A percentile compares a stretch with the other conserved stretches of the same genome.
Conservation (phyloP, 2,797 vertebrate genomes). For the Onychomys leucogaster region DNA sequence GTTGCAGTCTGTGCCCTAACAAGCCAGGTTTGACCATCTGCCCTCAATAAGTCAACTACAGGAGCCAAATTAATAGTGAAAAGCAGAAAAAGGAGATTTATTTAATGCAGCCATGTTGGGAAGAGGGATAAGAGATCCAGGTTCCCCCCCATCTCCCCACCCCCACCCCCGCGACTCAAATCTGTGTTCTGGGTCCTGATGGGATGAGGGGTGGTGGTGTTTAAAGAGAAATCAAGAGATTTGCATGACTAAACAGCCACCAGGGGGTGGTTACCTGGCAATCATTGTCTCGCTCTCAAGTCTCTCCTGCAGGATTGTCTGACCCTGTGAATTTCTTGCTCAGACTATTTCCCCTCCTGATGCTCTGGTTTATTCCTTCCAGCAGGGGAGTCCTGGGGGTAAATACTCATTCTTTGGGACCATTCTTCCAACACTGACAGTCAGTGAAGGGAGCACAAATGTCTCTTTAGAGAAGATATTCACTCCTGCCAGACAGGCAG, state of each 20-base stretch:
- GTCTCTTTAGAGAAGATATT: neutral
- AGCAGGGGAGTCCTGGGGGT: neutral
- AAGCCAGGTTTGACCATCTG: neutral
- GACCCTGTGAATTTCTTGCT: neutral
- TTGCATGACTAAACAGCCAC: neutral
- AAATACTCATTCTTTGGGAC: neutral
- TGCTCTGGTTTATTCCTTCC: neutral
- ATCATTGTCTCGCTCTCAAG: neutral
- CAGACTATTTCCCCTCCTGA: neutral
- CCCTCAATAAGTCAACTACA: neutral
- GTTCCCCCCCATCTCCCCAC: accelerated
- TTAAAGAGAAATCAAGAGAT: neutral
- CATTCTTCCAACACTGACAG: neutral
- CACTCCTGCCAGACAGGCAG: neutral
- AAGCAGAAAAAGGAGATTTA: neutral
- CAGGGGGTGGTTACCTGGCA: neutral
- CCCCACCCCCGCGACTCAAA: neutral
- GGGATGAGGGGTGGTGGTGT: neutral
- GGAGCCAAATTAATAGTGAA: neutral
- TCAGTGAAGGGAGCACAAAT: neutral
- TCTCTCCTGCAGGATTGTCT: neutral
- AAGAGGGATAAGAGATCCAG: neutral
- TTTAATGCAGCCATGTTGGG: neutral
- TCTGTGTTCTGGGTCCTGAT: neutral
- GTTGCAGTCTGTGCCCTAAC: neutral